A percentile compares a stretch with the other conserved stretches of the same genome.
Evolutionary conservation across 2,888 invertebrate genomes (phyloP).

Genomic region (Orchestes rusci): DNA sequence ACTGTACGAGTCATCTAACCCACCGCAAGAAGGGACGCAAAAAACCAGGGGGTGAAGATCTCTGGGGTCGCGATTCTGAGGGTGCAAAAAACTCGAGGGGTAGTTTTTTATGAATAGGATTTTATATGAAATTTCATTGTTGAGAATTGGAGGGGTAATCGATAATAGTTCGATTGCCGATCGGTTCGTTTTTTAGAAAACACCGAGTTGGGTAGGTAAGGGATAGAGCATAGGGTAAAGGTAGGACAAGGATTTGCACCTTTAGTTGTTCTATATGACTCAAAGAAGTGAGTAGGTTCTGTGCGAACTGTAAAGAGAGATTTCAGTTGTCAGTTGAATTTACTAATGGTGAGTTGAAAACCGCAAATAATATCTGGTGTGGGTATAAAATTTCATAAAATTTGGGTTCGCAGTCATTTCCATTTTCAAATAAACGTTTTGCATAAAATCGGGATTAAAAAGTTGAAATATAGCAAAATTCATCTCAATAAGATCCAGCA

Average conservation of each 20-base stretch:
- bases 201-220: conserved; percentile 18
- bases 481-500: no score
- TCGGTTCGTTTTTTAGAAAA: conserved; percentile 18
- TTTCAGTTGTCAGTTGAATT: no score
- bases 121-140: conserved; percentile 15
- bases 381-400: no score
- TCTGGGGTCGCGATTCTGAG: conserved; percentile 22
- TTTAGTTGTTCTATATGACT: conserved; percentile 16
- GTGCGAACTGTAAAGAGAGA: no score
- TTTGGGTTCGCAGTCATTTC: no score
- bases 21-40: conserved; percentile 21
- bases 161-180: conserved; percentile 24
- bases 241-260: conserved; percentile 16
- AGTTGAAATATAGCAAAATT: no score
- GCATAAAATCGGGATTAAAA: no score
- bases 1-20: conserved; percentile 20
- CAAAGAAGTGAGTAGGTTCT: no score
- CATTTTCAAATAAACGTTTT: no score
- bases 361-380: no score
- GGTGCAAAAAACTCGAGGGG: conserved; percentile 25
- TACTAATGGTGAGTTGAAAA: no score
- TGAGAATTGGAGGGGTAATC: conserved; percentile 16
- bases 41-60: conserved; percentile 23
- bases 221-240: conserved; percentile 19
- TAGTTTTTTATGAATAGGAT: conserved; percentile 26